Conservation (phyloP, 2,113 vertebrate species). For the Hylia prasina region DNA sequence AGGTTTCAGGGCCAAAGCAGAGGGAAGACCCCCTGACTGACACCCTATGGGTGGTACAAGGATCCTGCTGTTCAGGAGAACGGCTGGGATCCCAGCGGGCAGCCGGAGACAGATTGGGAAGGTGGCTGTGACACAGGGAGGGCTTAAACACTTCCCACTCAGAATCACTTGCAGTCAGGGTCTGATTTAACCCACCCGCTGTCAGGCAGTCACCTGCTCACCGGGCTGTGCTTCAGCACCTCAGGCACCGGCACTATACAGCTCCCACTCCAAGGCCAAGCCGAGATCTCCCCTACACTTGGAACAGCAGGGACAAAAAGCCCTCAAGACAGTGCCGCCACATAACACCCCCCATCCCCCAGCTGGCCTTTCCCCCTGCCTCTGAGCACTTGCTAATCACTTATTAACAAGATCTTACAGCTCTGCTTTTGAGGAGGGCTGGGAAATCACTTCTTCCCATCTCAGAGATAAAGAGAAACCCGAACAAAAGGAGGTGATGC, state of each 20-base stretch:
- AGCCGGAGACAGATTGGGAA: background rate
- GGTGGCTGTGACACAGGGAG: background rate
- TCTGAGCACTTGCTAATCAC: background rate
- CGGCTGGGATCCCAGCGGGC: fast-evolving
- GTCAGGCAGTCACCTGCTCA: background rate
- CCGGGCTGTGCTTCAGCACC: fast-evolving
- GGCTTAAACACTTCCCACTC: background rate
- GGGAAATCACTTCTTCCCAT: background rate
- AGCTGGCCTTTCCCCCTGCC: background rate
- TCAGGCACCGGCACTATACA: background rate
- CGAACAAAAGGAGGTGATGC: background rate
- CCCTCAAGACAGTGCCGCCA: background rate
- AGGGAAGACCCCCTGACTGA: background rate
- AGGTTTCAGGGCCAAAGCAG: background rate
- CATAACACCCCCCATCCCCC: background rate
- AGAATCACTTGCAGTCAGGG: background rate
- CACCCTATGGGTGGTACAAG: background rate
- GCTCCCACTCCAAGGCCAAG: background rate
- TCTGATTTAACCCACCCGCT: fast-evolving
- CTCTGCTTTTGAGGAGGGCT: background rate
- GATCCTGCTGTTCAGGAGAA: background rate
- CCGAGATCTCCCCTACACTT: fast-evolving
- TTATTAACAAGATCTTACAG: background rate
- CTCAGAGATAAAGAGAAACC: background rate
- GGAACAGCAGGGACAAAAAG: background rate